Conservation (phyloP, 2,113 vertebrate genomes). For the Chelonoidis abingdonii region DNA sequence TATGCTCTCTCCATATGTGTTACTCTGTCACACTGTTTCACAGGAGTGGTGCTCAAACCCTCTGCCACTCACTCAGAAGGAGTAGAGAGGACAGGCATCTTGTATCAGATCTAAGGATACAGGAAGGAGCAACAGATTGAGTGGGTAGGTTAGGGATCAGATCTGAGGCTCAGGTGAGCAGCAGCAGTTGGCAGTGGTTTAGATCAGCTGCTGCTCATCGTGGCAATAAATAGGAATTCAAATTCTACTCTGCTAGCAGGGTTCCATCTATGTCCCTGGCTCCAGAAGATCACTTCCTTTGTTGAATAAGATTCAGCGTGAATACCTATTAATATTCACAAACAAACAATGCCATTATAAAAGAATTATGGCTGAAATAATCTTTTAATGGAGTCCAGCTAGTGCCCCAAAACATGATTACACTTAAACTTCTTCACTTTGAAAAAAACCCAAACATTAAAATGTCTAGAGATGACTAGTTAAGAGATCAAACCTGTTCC, state of each 20-base stretch:
- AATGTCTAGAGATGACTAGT: background rate
- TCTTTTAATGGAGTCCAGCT: background rate
- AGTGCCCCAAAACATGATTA: background rate
- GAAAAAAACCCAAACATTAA: background rate
- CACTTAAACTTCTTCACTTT: background rate
- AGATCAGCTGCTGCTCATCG: background rate
- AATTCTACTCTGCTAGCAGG: background rate
- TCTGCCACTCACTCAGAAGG: background rate
- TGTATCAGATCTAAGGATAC: background rate
- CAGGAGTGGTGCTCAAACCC: background rate
- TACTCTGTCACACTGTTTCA: background rate
- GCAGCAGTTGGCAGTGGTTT: background rate
- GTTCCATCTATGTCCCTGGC: background rate
- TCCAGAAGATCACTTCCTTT: background rate
- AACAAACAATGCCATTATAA: background rate
- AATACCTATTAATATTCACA: background rate
- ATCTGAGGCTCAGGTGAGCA: background rate
- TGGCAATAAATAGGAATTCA: background rate
- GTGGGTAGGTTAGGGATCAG: background rate
- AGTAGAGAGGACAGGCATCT: accelerated
- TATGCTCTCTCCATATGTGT: background rate
- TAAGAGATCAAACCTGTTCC: background rate
- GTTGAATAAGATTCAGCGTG: background rate
- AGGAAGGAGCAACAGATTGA: background rate
- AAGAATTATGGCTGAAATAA: background rate